Evolutionary conservation across 2,888 invertebrate genomes (phyloP), one percentile per base, ranked within the genome.

Genomic region (Lepetodrilus schrolli): DNA sequence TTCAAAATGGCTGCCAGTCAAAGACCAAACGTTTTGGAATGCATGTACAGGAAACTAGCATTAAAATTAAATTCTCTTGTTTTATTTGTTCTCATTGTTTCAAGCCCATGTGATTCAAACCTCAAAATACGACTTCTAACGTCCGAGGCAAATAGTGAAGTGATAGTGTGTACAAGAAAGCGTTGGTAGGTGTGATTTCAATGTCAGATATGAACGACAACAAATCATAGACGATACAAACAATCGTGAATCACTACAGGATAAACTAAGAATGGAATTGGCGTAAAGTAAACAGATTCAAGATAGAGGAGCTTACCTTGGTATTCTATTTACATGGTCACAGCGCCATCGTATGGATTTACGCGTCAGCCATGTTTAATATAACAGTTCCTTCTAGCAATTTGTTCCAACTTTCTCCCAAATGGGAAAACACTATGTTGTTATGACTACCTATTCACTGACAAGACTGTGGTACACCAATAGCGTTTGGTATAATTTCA

Each of bases 361-460:
- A 17, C 26, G 30, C 17, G 34, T 34, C 58, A 26, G 58, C 58
- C 58, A 58, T 58, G 58, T 58, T 58, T 58, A 30, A 30, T 30
- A 30, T 58, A n/a, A 58, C 26, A 26, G 58, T 58, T 58, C n/a
- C 8, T 23, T 34, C 34, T 58, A 58, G 58, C 23, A 34, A 58
- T 30, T 58, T 30, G 13, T 48, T 21, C 34, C 23, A 23, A 23
- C 26, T 26, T n/a, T 43, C 7, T 43, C 7, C 13, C 43, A 43
- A 43, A 43, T 43, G 30, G 51, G 51, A 58, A 58, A 58, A 58
- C 58, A 58, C 34, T 30, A 34, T 34, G 58, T 58, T 34, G 58
- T 58, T 58, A 58, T 58, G 58, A 58, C 58, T 26, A 58, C 58
- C 58, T 17, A 4, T 43, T 43, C 43, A 43, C 7, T 4, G 4